phyloP scores from a whole-genome alignment of 2,113 vertebrate species.

The Mustela lutreola region DNA sequence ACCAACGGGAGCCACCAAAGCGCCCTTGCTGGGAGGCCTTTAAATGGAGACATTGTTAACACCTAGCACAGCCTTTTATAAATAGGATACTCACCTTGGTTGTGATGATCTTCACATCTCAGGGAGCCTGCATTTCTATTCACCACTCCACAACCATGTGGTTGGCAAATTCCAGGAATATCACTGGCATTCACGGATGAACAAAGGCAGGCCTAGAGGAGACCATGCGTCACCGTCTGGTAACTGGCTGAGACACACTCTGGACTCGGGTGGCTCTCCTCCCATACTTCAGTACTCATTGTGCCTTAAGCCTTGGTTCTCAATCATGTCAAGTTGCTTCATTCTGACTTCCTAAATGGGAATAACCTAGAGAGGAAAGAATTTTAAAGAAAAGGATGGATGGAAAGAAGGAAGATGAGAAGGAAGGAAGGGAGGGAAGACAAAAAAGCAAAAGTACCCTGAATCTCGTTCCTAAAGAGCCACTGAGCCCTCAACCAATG shows the following conservation, averaged over 20 bases:
- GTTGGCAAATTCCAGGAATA: neutral
- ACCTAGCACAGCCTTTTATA: neutral
- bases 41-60: neutral
- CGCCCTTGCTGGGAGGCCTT: neutral
- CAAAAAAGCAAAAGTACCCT: neutral
- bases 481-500: neutral
- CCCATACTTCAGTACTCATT: neutral
- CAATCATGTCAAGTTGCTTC: neutral
- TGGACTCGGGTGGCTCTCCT: neutral
- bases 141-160: neutral
- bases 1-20: neutral
- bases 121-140: neutral
- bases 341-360: neutral
- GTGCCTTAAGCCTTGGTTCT: neutral
- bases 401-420: neutral
- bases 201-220: neutral
- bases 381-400: neutral
- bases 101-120: neutral
- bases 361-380: neutral
- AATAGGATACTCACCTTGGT: neutral
- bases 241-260: neutral
- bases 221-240: rapidly evolving
- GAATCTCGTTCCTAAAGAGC: neutral
- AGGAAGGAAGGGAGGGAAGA: neutral
- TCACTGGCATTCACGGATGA: neutral